These are phyloP conservation scores for Nycticebus coucang DNA, from an alignment of 2,113 vertebrate species.

Conservation along the genomic window DNA sequence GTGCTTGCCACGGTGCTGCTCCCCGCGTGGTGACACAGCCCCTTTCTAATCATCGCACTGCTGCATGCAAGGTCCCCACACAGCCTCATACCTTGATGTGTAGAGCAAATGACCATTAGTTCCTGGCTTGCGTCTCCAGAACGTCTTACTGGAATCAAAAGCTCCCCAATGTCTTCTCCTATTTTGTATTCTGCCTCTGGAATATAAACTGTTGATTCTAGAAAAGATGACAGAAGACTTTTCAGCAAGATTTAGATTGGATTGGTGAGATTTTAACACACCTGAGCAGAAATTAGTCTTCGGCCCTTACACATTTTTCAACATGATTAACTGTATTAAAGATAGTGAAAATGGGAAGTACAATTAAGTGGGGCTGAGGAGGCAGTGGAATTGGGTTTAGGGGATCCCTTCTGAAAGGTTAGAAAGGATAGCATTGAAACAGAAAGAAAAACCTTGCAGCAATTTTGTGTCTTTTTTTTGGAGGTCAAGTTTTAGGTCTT, in stretches of 20 bases:
- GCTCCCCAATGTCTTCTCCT: constrained; percentile 89
- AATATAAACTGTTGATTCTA: constrained; percentile 92
- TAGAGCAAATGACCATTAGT: constrained; percentile 90
- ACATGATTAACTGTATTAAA: background rate
- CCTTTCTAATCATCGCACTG: background rate
- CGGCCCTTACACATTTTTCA: background rate
- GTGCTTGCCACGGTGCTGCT: background rate
- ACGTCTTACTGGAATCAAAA: constrained; percentile 88
- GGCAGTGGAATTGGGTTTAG: background rate
- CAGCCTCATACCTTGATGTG: constrained; percentile 86
- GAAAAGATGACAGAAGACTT: constrained; percentile 46
- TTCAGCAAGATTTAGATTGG: background rate
- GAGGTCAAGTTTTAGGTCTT: background rate
- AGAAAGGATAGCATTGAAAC: background rate
- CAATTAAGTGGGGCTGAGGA: background rate
- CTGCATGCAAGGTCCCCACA: too few species aligned
- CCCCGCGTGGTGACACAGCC: background rate
- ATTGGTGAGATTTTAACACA: background rate
- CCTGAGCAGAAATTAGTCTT: background rate
- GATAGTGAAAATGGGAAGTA: background rate
- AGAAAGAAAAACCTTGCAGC: background rate
- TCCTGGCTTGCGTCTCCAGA: constrained; percentile 91
- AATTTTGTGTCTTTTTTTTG: background rate
- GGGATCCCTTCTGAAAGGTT: background rate
- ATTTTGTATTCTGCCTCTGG: constrained; percentile 89